A percentile compares a stretch with the other conserved stretches of the same genome.
Conservation (phyloP, 2,888 invertebrate species). For the Phengaris alcon region DNA sequence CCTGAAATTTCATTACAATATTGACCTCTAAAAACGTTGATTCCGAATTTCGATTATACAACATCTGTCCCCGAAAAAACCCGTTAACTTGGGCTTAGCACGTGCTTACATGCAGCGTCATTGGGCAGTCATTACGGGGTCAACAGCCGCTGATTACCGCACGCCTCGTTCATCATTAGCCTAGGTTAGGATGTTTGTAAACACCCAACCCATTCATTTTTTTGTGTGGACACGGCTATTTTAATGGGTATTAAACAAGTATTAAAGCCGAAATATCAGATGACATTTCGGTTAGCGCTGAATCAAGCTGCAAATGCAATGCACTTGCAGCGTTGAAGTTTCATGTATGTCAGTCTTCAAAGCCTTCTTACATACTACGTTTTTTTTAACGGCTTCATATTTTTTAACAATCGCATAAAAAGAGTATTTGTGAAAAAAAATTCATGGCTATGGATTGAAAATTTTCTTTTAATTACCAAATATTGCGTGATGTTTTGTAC, state of each 20-base stretch:
- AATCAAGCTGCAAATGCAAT: background rate
- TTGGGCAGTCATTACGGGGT: constrained; percentile 77
- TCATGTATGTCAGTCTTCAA: too few species aligned
- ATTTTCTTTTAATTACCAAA: background rate
- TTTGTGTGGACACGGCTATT: constrained; percentile 18
- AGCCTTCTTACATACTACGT: too few species aligned
- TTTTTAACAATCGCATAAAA: too few species aligned
- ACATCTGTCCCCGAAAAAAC: constrained; percentile 40
- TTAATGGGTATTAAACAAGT: background rate
- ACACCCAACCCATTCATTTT: constrained; percentile 51
- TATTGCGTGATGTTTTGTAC: too few species aligned
- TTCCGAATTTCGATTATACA: constrained; percentile 28
- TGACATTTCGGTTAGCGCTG: background rate
- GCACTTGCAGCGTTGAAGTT: background rate
- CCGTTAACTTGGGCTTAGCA: constrained; percentile 50
- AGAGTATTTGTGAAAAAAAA: too few species aligned
- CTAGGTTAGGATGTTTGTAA: constrained; percentile 80
- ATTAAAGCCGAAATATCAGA: background rate
- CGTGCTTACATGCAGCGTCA: constrained; percentile 74
- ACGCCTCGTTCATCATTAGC: constrained; percentile 77
- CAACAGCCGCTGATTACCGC: constrained; percentile 75
- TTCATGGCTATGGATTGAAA: background rate
- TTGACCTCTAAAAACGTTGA: background rate
- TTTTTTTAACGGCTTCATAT: too few species aligned
- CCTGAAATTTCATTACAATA: constrained; percentile 27